phyloP scores from a whole-genome alignment of 1,140 invertebrate species.

The Tetragnatha versicolor region DNA sequence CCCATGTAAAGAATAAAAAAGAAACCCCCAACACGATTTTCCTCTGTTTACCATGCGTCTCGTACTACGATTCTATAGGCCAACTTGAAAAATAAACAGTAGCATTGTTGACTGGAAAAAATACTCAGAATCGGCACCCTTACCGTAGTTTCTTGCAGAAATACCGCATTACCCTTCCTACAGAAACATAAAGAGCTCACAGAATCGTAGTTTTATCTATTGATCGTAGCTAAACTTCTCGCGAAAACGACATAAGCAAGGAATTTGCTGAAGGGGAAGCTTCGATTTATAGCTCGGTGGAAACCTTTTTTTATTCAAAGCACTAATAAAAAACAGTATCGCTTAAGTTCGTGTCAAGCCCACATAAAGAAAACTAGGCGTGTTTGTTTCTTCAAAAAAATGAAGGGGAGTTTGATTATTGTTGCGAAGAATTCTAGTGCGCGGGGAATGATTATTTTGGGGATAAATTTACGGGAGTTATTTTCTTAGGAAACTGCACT shows the following conservation, averaged over 20 bases:
- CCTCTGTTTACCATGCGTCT: not conserved
- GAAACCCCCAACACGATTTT: not conserved
- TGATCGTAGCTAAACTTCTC: constrained; percentile 13
- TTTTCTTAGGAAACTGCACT: too few relatives aligned
- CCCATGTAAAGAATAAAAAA: not conserved
- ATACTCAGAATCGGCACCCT: not conserved
- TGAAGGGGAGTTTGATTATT: not conserved
- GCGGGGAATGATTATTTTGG: too few relatives aligned
- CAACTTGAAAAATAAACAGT: not conserved
- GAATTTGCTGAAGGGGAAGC: not conserved
- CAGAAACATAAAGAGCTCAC: not conserved
- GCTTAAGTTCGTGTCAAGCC: constrained; percentile 11
- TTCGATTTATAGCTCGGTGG: not conserved
- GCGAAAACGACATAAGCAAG: constrained; percentile 28
- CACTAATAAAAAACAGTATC: not conserved
- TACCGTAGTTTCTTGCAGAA: not conserved
- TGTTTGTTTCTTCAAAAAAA: not conserved
- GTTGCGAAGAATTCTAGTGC: not conserved
- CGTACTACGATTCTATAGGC: not conserved
- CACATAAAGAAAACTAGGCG: not conserved
- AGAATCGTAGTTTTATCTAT: constrained; percentile 26
- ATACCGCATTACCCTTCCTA: not conserved
- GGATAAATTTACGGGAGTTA: too few relatives aligned
- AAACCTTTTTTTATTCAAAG: constrained; percentile 16
- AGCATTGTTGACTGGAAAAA: not conserved